Evolutionary conservation across 1,140 invertebrate species (phyloP).

Genomic region (Lethrus apterus): DNA sequence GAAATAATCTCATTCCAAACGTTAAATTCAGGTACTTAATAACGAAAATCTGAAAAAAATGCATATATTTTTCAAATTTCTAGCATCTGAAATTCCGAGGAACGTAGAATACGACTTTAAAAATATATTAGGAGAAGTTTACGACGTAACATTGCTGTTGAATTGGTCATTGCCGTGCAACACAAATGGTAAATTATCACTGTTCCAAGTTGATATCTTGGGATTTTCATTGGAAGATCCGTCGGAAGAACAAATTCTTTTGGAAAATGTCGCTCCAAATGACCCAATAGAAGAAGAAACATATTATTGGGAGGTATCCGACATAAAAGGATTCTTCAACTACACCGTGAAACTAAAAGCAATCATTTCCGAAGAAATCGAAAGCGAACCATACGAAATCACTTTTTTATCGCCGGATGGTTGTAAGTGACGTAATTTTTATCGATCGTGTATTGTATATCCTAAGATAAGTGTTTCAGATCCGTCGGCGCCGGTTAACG

Average conservation of each 20-base stretch:
- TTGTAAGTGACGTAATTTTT: neutral
- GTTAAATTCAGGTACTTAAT: too few species aligned
- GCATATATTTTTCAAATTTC: neutral
- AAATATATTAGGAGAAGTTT: neutral
- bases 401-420: slow-evolving; percentile 1
- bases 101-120: neutral
- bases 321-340: neutral
- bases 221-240: neutral
- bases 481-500: neutral
- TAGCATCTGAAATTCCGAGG: slow-evolving; percentile 1
- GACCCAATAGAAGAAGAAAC: neutral
- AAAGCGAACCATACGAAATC: neutral
- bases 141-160: neutral
- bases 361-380: neutral
- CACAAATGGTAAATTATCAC: neutral
- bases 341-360: too few species aligned
- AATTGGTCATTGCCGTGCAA: slow-evolving; percentile 2
- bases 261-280: neutral
- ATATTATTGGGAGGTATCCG: too few species aligned
- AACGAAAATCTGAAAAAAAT: too few species aligned
- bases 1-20: too few species aligned
- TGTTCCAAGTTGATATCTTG: neutral
- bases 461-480: neutral
- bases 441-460: too few species aligned
- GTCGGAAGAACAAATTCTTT: too few species aligned